A percentile compares a stretch with the other conserved stretches of the same genome.
These are phyloP conservation scores for Dasyornis broadbenti DNA, from an alignment of 2,113 vertebrate species.

Conservation along the genomic window DNA sequence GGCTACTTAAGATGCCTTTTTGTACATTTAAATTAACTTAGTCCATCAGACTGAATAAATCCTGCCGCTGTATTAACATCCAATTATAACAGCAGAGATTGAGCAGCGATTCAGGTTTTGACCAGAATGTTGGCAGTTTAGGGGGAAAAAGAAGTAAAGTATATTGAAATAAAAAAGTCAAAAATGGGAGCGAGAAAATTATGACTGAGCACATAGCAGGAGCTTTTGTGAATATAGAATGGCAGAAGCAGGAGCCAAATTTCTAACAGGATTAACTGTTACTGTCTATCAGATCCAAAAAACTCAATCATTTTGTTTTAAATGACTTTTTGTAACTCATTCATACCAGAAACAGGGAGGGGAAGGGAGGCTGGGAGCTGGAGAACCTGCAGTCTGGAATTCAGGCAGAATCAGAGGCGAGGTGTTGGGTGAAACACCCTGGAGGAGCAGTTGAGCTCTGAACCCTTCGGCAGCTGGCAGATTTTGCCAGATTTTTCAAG, in stretches of 20 bases:
- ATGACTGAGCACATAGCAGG: constrained; percentile 40
- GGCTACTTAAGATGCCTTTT: constrained; percentile 67
- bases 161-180: constrained; percentile 41
- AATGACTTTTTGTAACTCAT: constrained; percentile 30
- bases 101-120: constrained; percentile 67
- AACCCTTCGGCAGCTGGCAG: neutral
- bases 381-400: neutral
- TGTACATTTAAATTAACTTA: constrained; percentile 73
- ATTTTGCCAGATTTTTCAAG: neutral
- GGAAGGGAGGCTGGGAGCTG: neutral
- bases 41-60: constrained; percentile 57
- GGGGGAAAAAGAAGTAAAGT: neutral
- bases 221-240: constrained; percentile 52
- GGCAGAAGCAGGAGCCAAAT: constrained; percentile 28
- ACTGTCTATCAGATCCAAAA: constrained; percentile 27
- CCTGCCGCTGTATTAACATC: constrained; percentile 61
- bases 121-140: constrained; percentile 59
- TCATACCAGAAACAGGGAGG: neutral
- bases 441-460: neutral
- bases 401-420: neutral
- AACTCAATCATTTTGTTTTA: constrained; percentile 34
- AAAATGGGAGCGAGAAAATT: constrained; percentile 47
- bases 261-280: constrained; percentile 56
- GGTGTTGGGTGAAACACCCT: neutral
- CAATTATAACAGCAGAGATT: constrained; percentile 69